Evolutionary conservation across 1,140 invertebrate species (phyloP).

Genomic region (Cryptotermes secundus): DNA sequence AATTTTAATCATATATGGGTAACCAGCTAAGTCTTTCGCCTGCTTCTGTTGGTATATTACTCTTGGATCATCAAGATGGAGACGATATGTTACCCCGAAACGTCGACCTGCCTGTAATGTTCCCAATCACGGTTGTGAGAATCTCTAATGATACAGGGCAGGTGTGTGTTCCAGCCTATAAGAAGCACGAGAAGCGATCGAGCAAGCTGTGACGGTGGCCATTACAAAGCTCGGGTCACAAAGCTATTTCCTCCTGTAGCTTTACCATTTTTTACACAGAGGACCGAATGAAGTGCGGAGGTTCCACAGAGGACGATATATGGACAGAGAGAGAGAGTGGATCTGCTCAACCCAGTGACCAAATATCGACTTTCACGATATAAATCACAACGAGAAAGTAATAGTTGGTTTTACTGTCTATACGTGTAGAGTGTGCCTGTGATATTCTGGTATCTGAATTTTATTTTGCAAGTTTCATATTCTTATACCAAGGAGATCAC

Average conservation of each 20-base stretch:
- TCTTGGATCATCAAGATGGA: no score
- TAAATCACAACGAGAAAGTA: not conserved
- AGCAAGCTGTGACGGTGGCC: not conserved
- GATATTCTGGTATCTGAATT: not conserved
- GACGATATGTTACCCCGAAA: no score
- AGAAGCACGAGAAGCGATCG: not conserved
- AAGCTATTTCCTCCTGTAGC: not conserved
- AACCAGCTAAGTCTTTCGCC: no score
- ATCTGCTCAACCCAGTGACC: not conserved
- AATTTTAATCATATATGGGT: no score
- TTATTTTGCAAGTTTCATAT: not conserved
- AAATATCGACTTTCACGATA: not conserved
- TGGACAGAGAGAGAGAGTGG: not conserved
- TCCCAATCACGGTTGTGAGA: no score
- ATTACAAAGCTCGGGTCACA: not conserved
- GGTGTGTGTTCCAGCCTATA: not conserved
- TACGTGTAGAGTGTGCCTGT: not conserved
- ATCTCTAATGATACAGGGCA: no score
- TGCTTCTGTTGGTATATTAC: no score
- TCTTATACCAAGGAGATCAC: no score
- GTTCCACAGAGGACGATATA: not conserved
- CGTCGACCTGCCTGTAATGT: no score
- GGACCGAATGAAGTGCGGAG: not conserved
- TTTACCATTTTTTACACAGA: not conserved
- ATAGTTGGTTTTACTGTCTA: not conserved